Conservation (phyloP, 1,140 invertebrate genomes). For the Drosophila mojavensis region DNA sequence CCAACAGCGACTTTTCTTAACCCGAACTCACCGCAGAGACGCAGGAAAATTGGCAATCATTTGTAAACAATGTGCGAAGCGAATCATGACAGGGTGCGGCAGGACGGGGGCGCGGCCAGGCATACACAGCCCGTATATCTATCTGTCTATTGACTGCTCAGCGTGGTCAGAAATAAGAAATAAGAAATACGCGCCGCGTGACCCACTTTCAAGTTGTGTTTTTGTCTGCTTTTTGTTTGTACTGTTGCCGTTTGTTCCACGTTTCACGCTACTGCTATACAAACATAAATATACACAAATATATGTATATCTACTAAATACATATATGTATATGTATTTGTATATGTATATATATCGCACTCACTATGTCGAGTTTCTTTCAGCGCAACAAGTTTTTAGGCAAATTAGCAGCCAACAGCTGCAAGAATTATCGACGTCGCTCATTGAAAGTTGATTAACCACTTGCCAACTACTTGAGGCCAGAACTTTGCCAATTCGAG, state of each 20-base stretch:
- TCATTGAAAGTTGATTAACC: constrained; percentile 78
- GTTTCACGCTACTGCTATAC: constrained; percentile 9
- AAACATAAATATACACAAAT: neutral
- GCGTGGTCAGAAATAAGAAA: constrained; percentile 66
- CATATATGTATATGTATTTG: neutral
- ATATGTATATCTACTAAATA: neutral
- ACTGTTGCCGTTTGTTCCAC: constrained; percentile 27
- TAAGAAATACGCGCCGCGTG: constrained; percentile 73
- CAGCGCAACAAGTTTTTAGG: constrained; percentile 66
- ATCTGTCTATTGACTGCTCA: constrained; percentile 65
- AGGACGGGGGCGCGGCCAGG: constrained; percentile 6
- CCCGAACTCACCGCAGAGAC: constrained; percentile 31
- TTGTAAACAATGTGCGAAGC: constrained; percentile 73
- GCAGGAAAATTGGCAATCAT: constrained; percentile 75
- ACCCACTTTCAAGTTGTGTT: constrained; percentile 75
- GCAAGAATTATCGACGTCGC: constrained; percentile 51
- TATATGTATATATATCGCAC: constrained; percentile 11
- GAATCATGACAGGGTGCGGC: constrained; percentile 30
- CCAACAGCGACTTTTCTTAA: constrained; percentile 65
- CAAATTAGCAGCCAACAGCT: constrained; percentile 71
- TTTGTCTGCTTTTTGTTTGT: constrained; percentile 46
- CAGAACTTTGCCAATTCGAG: constrained; percentile 23
- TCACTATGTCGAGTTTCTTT: constrained; percentile 56
- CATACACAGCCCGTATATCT: constrained; percentile 23
- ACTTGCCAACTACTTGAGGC: constrained; percentile 68